Evolutionary conservation across 1,140 invertebrate species (phyloP), one percentile per base, ranked within the genome.

Genomic region (Matsumurasca onukii): DNA sequence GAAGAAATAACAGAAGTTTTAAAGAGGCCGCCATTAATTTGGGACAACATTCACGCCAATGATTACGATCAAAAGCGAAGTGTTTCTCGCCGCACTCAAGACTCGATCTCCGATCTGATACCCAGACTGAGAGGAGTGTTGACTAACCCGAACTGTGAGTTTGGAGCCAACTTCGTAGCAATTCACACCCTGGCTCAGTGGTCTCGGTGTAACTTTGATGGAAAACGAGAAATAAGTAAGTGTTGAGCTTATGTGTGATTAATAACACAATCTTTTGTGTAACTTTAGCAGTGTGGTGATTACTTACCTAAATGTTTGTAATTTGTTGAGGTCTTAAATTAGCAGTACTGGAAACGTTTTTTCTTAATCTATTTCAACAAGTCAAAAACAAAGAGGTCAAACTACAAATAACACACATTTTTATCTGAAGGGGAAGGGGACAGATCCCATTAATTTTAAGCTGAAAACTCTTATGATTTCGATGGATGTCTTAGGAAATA

Each of bases 31-130:
- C 95, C 96, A 0, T 90, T 99, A 3, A 98, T 99, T 70, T 99
- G 98, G 98, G 98, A 99, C 79, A 99, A 99, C 82, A 83, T 99
- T n/a, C 97, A 99, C 82, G 97, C 98, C 0, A 99, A 99, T 80
- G 98, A 99, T 81, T 99, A 99, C 75, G 98, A 99, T 77, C 96
- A 98, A 77, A 98, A 98, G 75, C 84, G 98, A 64, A 87, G 98
- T n/a, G 99, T 97, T 77, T 83, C 99, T n/a, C 97, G 98, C 3
- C 97, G 98, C 0, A 99, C 98, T 80, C 90, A 91, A 67, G 97
- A 97, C 0, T 82, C 97, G 45, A 94, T 94, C 0, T 93, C 95
- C 0, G 93, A 97, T 77, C 80, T 98, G 15, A 97, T 95, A 76
- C 91, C 93, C 0, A 87, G 95, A 73, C 81, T 98, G 2, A 82